phyloP scores from a whole-genome alignment of 2,113 vertebrate species.

The Pteruthius melanotis region DNA sequence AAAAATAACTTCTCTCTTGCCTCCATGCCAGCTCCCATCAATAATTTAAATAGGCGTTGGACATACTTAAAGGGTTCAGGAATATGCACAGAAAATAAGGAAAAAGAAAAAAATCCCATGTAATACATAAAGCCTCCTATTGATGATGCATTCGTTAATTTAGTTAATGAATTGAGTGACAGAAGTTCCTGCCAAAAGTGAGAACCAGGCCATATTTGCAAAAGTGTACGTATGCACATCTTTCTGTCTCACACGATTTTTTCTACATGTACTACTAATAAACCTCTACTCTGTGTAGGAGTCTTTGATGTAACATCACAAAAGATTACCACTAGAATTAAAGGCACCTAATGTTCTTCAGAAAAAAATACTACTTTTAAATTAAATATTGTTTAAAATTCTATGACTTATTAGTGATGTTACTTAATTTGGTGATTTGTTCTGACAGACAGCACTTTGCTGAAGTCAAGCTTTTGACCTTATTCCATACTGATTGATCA shows the following conservation, averaged over 20 bases:
- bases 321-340: background rate
- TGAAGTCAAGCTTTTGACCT: background rate
- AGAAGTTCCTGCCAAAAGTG: background rate
- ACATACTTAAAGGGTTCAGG: background rate
- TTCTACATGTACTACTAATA: background rate
- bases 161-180: background rate
- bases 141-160: background rate
- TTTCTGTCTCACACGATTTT: background rate
- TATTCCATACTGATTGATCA: background rate
- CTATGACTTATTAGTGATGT: background rate
- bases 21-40: background rate
- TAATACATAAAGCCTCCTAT: background rate
- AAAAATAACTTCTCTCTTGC: background rate
- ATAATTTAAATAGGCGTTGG: background rate
- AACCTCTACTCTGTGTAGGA: background rate
- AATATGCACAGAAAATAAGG: background rate
- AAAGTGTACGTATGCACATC: background rate
- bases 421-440: background rate
- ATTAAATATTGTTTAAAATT: background rate
- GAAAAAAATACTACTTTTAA: background rate
- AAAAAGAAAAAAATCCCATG: accelerated
- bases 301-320: background rate
- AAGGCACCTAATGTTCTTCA: background rate
- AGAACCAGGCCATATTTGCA: background rate
- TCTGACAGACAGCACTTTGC: background rate